Percentiles rank a stretch among this genome's conserved stretches.
Evolutionary conservation across 1,140 invertebrate species (phyloP).

Genomic region (Tribolium madens): DNA sequence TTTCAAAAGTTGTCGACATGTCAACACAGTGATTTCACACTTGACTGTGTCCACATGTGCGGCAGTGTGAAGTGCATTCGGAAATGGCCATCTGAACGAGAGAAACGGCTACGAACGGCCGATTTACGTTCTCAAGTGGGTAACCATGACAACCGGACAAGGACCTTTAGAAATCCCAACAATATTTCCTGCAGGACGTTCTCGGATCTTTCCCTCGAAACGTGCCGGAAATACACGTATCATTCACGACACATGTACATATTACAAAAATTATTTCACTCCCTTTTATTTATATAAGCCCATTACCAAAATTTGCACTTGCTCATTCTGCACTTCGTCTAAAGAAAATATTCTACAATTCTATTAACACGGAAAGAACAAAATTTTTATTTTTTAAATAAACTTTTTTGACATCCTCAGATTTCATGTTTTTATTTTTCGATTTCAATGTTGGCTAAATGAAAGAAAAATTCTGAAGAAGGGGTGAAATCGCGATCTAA

Average conservation of each 20-base stretch:
- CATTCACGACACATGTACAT: neutral
- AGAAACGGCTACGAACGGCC: slow-evolving; percentile 43
- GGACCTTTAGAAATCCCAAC: slow-evolving; percentile 41
- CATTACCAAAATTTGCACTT: too few species aligned
- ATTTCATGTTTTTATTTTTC: too few species aligned
- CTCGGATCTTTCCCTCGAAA: slow-evolving; percentile 12
- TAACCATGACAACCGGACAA: slow-evolving; percentile 51
- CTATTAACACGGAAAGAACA: too few species aligned
- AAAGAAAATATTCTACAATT: too few species aligned
- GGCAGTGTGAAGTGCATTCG: slow-evolving; percentile 53
- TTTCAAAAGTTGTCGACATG: slow-evolving; percentile 29
- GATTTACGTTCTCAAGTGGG: slow-evolving; percentile 49
- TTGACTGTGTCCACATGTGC: slow-evolving; percentile 50
- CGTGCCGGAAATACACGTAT: slow-evolving; percentile 7
- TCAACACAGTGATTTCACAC: slow-evolving; percentile 52
- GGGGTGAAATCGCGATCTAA: too few species aligned
- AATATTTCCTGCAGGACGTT: slow-evolving; percentile 42
- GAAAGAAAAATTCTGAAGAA: too few species aligned
- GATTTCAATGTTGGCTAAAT: too few species aligned
- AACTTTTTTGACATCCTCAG: too few species aligned
- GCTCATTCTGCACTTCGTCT: too few species aligned
- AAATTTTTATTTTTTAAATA: too few species aligned
- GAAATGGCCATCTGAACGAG: slow-evolving; percentile 47
- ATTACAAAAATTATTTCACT: neutral
- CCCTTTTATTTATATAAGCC: too few species aligned